Evolutionary conservation across 2,797 vertebrate genomes (phyloP).

Genomic region (Graptemys geographica): DNA sequence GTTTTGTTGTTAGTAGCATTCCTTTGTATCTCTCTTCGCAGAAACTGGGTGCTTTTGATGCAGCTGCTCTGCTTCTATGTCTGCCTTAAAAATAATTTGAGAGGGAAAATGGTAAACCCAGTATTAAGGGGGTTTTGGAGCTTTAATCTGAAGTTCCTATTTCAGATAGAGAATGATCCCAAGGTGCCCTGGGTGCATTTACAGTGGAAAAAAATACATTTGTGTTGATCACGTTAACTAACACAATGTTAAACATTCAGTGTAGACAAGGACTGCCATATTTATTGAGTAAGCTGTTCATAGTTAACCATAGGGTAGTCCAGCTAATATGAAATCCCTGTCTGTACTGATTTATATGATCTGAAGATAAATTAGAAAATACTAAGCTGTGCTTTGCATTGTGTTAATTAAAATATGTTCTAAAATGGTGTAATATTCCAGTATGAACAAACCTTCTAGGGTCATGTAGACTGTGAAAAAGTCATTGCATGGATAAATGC

Average conservation of each 20-base stretch:
- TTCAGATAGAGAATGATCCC: neutral
- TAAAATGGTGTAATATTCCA: neutral
- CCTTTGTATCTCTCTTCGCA: neutral
- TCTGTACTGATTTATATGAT: neutral
- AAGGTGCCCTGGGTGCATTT: neutral
- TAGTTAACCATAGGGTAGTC: neutral
- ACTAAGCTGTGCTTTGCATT: neutral
- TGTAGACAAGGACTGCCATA: neutral
- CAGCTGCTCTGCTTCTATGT: neutral
- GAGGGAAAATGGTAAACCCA: neutral
- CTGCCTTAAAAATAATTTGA: neutral
- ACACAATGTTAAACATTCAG: neutral
- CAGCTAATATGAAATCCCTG: neutral
- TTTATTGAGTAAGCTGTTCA: neutral
- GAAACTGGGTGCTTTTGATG: neutral
- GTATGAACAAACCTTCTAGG: neutral
- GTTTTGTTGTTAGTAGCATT: neutral
- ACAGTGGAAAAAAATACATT: neutral
- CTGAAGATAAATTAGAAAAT: neutral
- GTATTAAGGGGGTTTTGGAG: accelerated
- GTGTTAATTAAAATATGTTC: neutral
- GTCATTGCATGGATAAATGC: neutral
- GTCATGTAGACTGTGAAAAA: neutral
- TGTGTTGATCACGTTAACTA: neutral
- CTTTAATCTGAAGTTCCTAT: neutral